Conservation (phyloP, 2,888 invertebrate species). For the Drosophila atroscutellata region DNA sequence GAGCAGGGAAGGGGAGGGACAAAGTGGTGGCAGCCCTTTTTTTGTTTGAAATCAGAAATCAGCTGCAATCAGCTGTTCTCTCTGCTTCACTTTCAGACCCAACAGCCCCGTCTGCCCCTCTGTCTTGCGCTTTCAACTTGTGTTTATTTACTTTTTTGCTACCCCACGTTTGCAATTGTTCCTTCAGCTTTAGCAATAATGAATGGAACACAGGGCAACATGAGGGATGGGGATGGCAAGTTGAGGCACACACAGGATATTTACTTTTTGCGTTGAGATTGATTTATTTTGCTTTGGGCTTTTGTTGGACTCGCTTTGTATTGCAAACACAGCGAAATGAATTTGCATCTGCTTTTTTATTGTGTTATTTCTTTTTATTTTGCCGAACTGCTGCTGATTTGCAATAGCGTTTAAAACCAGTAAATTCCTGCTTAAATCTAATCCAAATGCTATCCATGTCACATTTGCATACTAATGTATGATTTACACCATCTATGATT, state of each 20-base stretch:
- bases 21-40: constrained; percentile 34
- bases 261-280: constrained; percentile 67
- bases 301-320: constrained; percentile 44
- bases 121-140: constrained; percentile 30
- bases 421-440: constrained; percentile 9
- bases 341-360: constrained; percentile 47
- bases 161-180: constrained; percentile 33
- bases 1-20: background rate
- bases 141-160: constrained; percentile 71
- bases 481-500: background rate
- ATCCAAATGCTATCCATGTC: constrained; percentile 23
- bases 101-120: constrained; percentile 7
- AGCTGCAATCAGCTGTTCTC: constrained; percentile 81
- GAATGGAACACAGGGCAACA: constrained; percentile 29
- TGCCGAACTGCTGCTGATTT: constrained; percentile 11
- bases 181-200: constrained; percentile 49
- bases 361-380: background rate
- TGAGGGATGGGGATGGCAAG: background rate
- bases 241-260: constrained; percentile 63
- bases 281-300: constrained; percentile 70
- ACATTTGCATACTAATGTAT: constrained; percentile 57
- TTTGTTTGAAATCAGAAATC: constrained; percentile 59
- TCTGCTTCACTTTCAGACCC: background rate
- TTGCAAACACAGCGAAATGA: constrained; percentile 60
- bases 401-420: constrained; percentile 13